Base-by-base conservation (phyloP, 2,797 vertebrate genomes). In the Spinibarbus caldwelli region DNA sequence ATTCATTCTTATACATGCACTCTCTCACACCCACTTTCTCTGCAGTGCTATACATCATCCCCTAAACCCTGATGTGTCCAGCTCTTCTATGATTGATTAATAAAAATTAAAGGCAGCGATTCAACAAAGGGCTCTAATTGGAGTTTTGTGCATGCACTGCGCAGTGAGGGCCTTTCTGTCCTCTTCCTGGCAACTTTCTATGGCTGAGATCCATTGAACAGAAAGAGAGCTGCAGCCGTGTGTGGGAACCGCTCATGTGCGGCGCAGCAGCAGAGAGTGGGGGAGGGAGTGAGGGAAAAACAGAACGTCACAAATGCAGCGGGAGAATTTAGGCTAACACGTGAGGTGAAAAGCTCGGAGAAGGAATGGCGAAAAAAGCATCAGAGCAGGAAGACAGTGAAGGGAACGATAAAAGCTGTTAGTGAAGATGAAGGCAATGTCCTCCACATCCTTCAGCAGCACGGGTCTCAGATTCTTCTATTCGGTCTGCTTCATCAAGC, bases 381-480 rank as follows among this genome's bases (percentile, higher is more conserved):
- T 68, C 91, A 88, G 91, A 83, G 91, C 76, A 78, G 80, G 57
- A 73, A 57, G n/a, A 54, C 34, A 67, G 76, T 84, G 62, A 85
- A 80, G 70, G 34, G 80, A 62, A 64, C 17, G 34, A 83, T 81
- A 87, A 82, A 72, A 80, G 82, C 85, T 88, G 79, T 85, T 90
- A 91, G 87, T 91, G 90, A 95, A 91, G 91, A 95, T 91, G 89
- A 94, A 95, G 91, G 86, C 93, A 0, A 91, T 95, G 92, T 95
- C 96, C 70, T 94, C 93, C 84, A 82, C 94, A 85, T 90, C 92
- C 89, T 92, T 96, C 62, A 86, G 83, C 91, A 95, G 89, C 90
- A 90, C 93, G 84, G 92, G 94, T 84, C 88, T 94, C 36, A 94
- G 90, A 94, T 96, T 95, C 91, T 93, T 96, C 83, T 97, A 96